Conservation (phyloP, 2,113 vertebrate genomes). For the Pelecanoides urinatrix region DNA sequence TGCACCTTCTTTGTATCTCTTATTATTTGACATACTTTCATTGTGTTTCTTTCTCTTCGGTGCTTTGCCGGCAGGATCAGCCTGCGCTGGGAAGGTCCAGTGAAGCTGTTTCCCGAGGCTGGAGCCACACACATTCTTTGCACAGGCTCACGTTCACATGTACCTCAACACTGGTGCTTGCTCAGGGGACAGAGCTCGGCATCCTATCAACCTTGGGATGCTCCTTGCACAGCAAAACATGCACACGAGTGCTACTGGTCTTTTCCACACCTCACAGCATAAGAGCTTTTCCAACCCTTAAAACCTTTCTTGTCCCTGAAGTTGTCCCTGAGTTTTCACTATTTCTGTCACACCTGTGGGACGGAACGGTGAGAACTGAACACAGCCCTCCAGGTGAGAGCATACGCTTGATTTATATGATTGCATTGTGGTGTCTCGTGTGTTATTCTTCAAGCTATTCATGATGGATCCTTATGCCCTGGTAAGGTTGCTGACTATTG, state of each 20-base stretch:
- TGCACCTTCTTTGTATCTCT: neutral
- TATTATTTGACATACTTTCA: neutral
- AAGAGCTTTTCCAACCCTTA: neutral
- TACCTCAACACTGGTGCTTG: accelerated
- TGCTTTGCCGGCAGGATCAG: neutral
- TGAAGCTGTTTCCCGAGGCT: accelerated
- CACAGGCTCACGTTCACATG: accelerated
- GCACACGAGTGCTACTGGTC: neutral
- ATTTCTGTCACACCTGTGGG: neutral
- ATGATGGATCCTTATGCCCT: neutral
- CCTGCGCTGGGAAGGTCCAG: neutral
- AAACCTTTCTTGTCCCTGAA: neutral
- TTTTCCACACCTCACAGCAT: neutral
- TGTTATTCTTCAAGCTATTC: neutral
- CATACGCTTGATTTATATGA: neutral
- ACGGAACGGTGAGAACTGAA: neutral
- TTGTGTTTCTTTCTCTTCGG: neutral
- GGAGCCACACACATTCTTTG: accelerated
- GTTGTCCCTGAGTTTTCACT: neutral
- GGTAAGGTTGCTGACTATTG: neutral
- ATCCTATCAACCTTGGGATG: neutral
- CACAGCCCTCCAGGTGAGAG: neutral
- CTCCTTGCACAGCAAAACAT: neutral
- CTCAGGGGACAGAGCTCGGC: neutral
- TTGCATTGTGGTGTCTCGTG: neutral